A percentile compares a stretch with the other conserved stretches of the same genome.
Conservation (phyloP, 2,797 vertebrate species). For the Pempheris klunzingeri region DNA sequence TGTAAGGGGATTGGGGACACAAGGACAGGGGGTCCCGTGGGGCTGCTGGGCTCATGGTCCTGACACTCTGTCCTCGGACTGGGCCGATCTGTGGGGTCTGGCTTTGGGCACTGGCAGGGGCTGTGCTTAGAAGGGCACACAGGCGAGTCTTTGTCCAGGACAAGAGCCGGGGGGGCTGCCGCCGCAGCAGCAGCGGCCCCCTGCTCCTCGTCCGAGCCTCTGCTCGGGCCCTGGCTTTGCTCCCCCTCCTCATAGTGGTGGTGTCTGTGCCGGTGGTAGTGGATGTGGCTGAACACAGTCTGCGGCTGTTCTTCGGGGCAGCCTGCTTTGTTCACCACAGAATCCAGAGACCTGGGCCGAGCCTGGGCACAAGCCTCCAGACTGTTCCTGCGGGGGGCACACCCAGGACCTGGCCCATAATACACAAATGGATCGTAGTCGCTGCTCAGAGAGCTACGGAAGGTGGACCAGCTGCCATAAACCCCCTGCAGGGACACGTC, state of each 20-base stretch:
- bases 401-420: constrained; percentile 83
- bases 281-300: constrained; percentile 92
- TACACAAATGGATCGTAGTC: constrained; percentile 95
- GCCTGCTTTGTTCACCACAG: constrained; percentile 82
- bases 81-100: constrained; percentile 75
- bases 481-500: constrained; percentile 95
- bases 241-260: constrained; percentile 91
- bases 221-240: constrained; percentile 76
- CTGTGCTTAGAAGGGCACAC: constrained; percentile 71
- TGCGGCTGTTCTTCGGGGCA: constrained; percentile 84
- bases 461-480: constrained; percentile 97
- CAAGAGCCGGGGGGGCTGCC: constrained; percentile 37
- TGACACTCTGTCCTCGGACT: constrained; percentile 73
- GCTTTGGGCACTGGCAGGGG: constrained; percentile 82
- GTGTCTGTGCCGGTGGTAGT: constrained; percentile 95
- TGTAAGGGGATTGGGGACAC: constrained; percentile 75
- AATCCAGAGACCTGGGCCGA: constrained; percentile 91
- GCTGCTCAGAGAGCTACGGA: constrained; percentile 97
- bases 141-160: constrained; percentile 80
- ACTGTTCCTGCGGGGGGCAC: constrained; percentile 73
- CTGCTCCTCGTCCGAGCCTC: constrained; percentile 85
- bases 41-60: constrained; percentile 66
- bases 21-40: constrained; percentile 67
- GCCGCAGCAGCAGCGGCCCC: constrained; percentile 54
- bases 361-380: constrained; percentile 74